phyloP scores from a whole-genome alignment of 1,140 invertebrate species.

The Trissolcus basalis region DNA sequence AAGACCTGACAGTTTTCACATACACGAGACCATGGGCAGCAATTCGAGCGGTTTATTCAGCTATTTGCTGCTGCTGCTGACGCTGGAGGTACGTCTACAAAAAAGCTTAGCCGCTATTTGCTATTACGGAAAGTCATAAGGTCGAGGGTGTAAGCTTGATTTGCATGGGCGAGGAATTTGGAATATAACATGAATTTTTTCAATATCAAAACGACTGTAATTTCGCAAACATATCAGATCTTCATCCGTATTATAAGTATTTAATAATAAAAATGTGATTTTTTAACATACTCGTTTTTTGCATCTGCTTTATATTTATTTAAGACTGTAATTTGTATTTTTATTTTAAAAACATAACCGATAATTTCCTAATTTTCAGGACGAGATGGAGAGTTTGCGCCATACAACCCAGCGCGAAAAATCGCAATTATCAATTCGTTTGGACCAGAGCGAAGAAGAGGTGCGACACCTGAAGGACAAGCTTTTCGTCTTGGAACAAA shows the following conservation, averaged over 20 bases:
- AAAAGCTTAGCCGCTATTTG: slow-evolving; percentile 69
- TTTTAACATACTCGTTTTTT: too few relatives aligned
- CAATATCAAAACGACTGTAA: too few relatives aligned
- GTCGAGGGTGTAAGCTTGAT: slow-evolving; percentile 7
- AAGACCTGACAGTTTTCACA: slow-evolving; percentile 70
- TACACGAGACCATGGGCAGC: slow-evolving; percentile 70
- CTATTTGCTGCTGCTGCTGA: slow-evolving; percentile 72
- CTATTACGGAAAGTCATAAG: slow-evolving; percentile 46
- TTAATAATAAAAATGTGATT: too few relatives aligned
- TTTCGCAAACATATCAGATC: too few relatives aligned
- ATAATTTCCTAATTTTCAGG: slow-evolving; percentile 73
- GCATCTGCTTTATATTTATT: too few relatives aligned
- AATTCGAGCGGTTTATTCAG: slow-evolving; percentile 68
- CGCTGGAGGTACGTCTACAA: slow-evolving; percentile 73
- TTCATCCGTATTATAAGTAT: too few relatives aligned
- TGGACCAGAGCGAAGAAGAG: slow-evolving; percentile 81
- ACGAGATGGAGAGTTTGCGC: slow-evolving; percentile 81
- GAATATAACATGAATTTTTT: too few relatives aligned
- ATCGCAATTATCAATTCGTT: slow-evolving; percentile 77
- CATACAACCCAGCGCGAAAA: slow-evolving; percentile 81
- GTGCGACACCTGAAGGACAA: slow-evolving; percentile 81
- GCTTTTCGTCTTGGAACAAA: slow-evolving; percentile 80
- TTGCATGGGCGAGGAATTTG: slow-evolving; percentile 21
- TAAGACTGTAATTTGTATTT: background rate
- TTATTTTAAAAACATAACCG: background rate